Evolutionary conservation across 1,140 invertebrate species (phyloP), one percentile per base, ranked within the genome.

Genomic region (Pseudomyrmex flavicornis): DNA sequence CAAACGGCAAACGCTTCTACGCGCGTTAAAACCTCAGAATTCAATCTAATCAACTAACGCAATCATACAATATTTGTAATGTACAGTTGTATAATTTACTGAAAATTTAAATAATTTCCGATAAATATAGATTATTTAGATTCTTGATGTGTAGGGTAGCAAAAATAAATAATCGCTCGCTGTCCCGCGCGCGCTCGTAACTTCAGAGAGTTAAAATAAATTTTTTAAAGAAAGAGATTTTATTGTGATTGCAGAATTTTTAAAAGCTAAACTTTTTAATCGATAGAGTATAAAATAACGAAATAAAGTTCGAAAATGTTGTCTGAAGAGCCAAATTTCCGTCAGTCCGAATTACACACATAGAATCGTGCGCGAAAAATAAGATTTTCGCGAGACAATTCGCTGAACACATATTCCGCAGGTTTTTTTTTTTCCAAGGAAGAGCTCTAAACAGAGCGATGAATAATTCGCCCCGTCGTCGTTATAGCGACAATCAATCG

Each of bases 401-500:
- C n/a, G n/a, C 7, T 2, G 13, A 20, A 44, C 8, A 17, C 20
- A 7, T 35, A 35, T 35, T 10, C 26, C 46, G 7, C 44, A 13
- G 12, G 15, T 44, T 56, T 79, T 69, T 35, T 35, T 56, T 79
- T 69, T 5, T 35, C 20, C 66, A 46, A 46, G 22, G 44, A 70
- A 44, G 44, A 20, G 20, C 76, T 80, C 44, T n/a, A 63, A 56
- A 82, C 69, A n/a, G 58, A 35, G 54, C 48, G 70, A 75, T 22
- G 72, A 75, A 74, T 80, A 63, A 82, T 82, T 82, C 70, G 79
- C 72, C n/a, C 50, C 59, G 48, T 59, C 69, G 79, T 63, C 69
- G 79, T 63, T 75, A 72, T 70, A 80, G 59, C 44, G 48, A 52
- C 66, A 20, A 70, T 80, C 76, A 83, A 83, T 79, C 82, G 72